phyloP scores from a whole-genome alignment of 2,888 invertebrate species.

The Dynastes maya region DNA sequence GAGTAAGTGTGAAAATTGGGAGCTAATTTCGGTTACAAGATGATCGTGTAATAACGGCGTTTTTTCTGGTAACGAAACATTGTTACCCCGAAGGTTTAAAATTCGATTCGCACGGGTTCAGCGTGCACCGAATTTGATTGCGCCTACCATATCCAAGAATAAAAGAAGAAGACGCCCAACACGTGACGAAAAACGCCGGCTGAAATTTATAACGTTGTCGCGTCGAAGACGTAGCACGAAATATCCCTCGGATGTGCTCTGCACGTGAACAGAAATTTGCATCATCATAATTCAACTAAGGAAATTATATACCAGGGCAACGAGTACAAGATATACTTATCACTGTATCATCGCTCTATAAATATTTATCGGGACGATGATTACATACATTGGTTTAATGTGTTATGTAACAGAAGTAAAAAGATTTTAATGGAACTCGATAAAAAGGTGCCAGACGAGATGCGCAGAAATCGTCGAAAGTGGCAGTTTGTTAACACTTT shows the following conservation, averaged over 20 bases:
- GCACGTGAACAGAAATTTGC: slow-evolving; percentile 60
- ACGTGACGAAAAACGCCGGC: slow-evolving; percentile 9
- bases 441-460: slow-evolving; percentile 14
- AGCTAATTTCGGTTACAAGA: slow-evolving; percentile 55
- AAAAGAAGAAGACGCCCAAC: slow-evolving; percentile 21
- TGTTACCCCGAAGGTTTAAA: slow-evolving; percentile 48
- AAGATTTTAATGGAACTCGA: slow-evolving; percentile 35
- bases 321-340: slow-evolving; percentile 43
- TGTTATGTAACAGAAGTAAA: slow-evolving; percentile 47
- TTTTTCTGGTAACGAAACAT: slow-evolving; percentile 46
- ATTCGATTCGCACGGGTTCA: slow-evolving; percentile 42
- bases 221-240: slow-evolving; percentile 55
- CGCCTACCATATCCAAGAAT: slow-evolving; percentile 12
- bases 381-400: slow-evolving; percentile 43
- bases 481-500: slow-evolving; percentile 18
- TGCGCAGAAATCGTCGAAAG: slow-evolving; percentile 8
- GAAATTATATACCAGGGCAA: slow-evolving; percentile 49
- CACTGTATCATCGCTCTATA: slow-evolving; percentile 51
- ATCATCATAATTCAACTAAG: slow-evolving; percentile 63
- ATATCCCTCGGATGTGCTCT: slow-evolving; percentile 29
- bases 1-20: slow-evolving; percentile 57
- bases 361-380: slow-evolving; percentile 48
- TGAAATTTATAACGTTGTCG: slow-evolving; percentile 8
- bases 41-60: slow-evolving; percentile 49
- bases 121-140: slow-evolving; percentile 31